Conservation (phyloP, 2,888 invertebrate genomes). For the Abrostola triplasia region DNA sequence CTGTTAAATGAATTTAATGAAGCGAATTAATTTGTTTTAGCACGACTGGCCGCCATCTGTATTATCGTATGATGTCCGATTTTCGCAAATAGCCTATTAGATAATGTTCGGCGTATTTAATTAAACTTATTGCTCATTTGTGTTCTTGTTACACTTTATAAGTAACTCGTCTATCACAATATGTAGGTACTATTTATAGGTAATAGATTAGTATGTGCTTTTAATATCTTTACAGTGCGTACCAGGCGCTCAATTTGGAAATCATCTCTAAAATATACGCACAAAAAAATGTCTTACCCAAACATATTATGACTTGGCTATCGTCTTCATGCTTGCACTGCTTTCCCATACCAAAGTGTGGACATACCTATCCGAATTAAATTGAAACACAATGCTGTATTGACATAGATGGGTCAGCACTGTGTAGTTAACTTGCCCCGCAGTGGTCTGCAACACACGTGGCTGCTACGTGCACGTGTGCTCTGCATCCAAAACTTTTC, state of each 20-base stretch:
- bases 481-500: conserved; percentile 3
- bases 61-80: conserved; percentile 4
- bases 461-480: conserved; percentile 4
- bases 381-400: background rate
- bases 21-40: conserved; percentile 35
- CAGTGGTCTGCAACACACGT: conserved; percentile 8
- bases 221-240: too few relatives aligned
- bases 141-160: too few relatives aligned
- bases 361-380: background rate
- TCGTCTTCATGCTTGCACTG: too few relatives aligned
- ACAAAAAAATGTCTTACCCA: too few relatives aligned
- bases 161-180: too few relatives aligned
- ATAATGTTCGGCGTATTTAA: background rate
- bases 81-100: conserved; percentile 8
- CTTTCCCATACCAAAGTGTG: too few relatives aligned
- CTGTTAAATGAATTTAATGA: conserved; percentile 47
- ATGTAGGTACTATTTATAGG: too few relatives aligned
- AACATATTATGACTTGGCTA: too few relatives aligned
- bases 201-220: too few relatives aligned
- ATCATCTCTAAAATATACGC: too few relatives aligned
- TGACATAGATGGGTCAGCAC: background rate
- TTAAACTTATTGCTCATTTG: too few relatives aligned
- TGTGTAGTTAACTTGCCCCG: background rate
- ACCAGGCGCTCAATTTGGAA: too few relatives aligned
- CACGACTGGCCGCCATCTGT: conserved; percentile 38